These are phyloP conservation scores for Microcebus griseorufus DNA, from an alignment of 2,113 vertebrate species.

Conservation along the genomic window DNA sequence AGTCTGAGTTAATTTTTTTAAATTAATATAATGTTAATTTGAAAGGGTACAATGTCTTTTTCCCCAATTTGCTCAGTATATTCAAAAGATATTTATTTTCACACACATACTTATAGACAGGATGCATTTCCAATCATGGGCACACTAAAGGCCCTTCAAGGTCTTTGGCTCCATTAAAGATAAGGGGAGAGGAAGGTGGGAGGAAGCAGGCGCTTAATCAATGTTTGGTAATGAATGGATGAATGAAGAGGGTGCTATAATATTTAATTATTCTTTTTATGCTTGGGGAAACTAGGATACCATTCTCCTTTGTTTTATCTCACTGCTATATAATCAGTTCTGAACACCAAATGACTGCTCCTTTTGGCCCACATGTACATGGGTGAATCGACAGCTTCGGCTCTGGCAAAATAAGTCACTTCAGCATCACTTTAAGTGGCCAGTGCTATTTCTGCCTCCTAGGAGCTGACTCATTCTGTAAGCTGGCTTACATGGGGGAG, in stretches of 20 bases:
- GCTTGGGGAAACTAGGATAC: not conserved
- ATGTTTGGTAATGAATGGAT: not conserved
- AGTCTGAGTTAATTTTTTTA: slow-evolving; percentile 15
- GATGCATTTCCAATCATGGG: not conserved
- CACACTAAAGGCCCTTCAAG: not conserved
- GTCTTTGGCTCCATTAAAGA: not conserved
- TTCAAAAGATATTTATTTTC: slow-evolving; percentile 34
- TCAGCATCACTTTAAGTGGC: not conserved
- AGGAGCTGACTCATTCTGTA: not conserved
- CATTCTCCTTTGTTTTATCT: not conserved
- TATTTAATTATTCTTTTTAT: slow-evolving; percentile 37
- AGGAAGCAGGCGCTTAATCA: not conserved
- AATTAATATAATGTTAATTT: slow-evolving; percentile 49
- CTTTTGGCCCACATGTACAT: not conserved
- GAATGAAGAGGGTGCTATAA: not conserved
- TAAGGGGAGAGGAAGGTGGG: not conserved
- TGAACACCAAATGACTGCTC: not conserved
- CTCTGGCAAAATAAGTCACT: not conserved
- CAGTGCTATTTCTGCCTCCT: not conserved
- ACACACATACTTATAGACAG: not conserved
- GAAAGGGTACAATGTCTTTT: not conserved
- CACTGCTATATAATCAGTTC: not conserved
- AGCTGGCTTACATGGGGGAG: not conserved
- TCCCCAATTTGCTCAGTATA: not conserved
- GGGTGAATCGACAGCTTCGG: not conserved